phyloP scores from a whole-genome alignment of 2,888 invertebrate species.

The Scaptomyza tumidula region DNA sequence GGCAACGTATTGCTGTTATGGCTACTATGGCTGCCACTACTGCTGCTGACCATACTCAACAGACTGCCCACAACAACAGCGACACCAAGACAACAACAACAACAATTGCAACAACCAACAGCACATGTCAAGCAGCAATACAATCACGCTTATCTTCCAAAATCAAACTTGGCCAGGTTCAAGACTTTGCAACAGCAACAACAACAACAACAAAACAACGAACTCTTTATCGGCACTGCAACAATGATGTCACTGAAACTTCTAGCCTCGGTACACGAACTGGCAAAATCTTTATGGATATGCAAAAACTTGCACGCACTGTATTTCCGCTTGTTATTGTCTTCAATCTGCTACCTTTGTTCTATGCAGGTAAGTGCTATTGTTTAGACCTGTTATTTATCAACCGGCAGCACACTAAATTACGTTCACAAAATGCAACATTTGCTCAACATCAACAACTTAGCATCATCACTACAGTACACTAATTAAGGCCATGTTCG shows the following conservation, averaged over 20 bases:
- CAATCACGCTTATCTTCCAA: constrained; percentile 82
- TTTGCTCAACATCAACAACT: constrained; percentile 17
- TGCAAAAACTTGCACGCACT: constrained; percentile 82
- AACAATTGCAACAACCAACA: constrained; percentile 19
- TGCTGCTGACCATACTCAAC: constrained; percentile 55
- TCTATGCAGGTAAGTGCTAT: constrained; percentile 84
- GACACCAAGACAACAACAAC: not conserved
- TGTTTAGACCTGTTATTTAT: constrained; percentile 14
- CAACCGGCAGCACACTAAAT: constrained; percentile 33
- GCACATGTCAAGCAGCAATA: constrained; percentile 54
- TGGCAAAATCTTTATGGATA: constrained; percentile 74
- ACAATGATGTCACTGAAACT: constrained; percentile 46
- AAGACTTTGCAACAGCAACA: constrained; percentile 38
- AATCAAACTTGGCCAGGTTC: constrained; percentile 56
- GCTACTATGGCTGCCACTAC: constrained; percentile 58
- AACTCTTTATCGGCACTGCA: constrained; percentile 59
- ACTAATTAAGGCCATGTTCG: constrained; percentile 31
- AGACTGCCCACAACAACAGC: constrained; percentile 33
- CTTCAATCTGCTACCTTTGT: constrained; percentile 84
- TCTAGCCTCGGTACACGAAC: constrained; percentile 47
- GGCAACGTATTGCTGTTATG: constrained; percentile 48
- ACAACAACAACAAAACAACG: constrained; percentile 57
- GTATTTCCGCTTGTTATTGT: constrained; percentile 84
- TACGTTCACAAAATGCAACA: constrained; percentile 11
- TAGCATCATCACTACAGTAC: not conserved